Conservation (phyloP, 1,140 invertebrate genomes). For the Melitaea cinxia region DNA sequence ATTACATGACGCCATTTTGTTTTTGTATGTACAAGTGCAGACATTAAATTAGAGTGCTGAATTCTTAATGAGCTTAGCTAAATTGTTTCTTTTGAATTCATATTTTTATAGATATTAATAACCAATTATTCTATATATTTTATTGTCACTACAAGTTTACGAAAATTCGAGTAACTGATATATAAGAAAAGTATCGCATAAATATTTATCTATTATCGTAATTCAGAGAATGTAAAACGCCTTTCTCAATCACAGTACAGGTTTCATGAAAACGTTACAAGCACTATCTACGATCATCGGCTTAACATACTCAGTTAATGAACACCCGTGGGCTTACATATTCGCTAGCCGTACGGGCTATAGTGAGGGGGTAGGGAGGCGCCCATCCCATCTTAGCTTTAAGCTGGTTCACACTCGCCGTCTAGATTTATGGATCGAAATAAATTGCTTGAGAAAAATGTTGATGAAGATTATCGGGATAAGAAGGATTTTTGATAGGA, state of each 20-base stretch:
- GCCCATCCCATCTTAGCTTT: slow-evolving; percentile 37
- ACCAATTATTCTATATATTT: not conserved
- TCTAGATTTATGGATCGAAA: slow-evolving; percentile 41
- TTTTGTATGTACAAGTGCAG: slow-evolving; percentile 59
- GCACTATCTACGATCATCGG: slow-evolving; percentile 63
- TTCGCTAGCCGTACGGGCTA: slow-evolving; percentile 45
- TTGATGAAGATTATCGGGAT: slow-evolving; percentile 22
- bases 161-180: too few relatives aligned
- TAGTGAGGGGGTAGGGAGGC: slow-evolving; percentile 35
- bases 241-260: slow-evolving; percentile 47
- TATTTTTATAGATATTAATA: not conserved
- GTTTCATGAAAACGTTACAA: slow-evolving; percentile 41
- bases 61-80: slow-evolving; percentile 40
- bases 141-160: too few relatives aligned
- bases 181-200: slow-evolving; percentile 16
- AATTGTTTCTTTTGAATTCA: slow-evolving; percentile 12
- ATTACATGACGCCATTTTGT: slow-evolving; percentile 77
- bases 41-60: slow-evolving; percentile 32
- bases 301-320: slow-evolving; percentile 74
- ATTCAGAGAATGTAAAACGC: slow-evolving; percentile 23
- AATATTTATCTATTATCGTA: slow-evolving; percentile 25
- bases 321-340: slow-evolving; percentile 69
- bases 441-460: slow-evolving; percentile 37
- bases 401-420: slow-evolving; percentile 38
- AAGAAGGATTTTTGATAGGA: slow-evolving; percentile 4